Evolutionary conservation across 1,140 invertebrate species (phyloP), one percentile per base, ranked within the genome.

Genomic region (Potamilus streckersoni): DNA sequence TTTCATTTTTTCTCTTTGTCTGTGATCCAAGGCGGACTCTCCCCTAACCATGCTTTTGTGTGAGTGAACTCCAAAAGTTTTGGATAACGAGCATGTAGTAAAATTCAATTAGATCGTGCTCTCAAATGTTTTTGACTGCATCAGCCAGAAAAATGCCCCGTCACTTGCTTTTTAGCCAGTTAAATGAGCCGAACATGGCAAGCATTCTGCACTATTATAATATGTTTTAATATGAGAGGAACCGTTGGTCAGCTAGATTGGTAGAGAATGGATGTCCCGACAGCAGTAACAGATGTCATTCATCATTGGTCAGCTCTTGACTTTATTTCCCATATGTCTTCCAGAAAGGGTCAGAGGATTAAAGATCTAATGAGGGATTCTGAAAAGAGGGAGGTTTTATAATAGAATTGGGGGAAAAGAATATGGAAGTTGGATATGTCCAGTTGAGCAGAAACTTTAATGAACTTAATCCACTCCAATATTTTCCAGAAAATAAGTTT

Each of bases 11-110:
- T 64, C 57, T 65, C 61, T 72, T 73, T 72, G 60, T 69, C 64
- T 70, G 72, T 77, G 73, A 77, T 71, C 75, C 75, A 60, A 72
- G 63, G 69, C 70, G 58, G 69, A 72, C 17, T 71, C 69, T 77
- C 73, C 62, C 72, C 73, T 72, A 77, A 77, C 70, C 75, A 62
- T 72, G 57, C 55, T n/a, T 31, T 27, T 62, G 62, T 62, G 59
- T 57, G 61, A 38, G 59, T 57, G 38, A 49, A 49, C 38, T 49
- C 38, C 38, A 76, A 65, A 73, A 67, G 63, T 62, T 70, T 63
- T 65, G 59, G 72, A 60, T 71, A 61, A 69, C 57, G 23, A 16
- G 12, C 15, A 66, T 55, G 70, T 70, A 76, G 68, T 70, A 31
- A 20, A 67, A 71, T 49, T 77, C 75, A 77, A 77, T 77, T 77